These are phyloP conservation scores for Limosa lapponica DNA, from an alignment of 2,797 vertebrate genomes.

Conservation along the genomic window DNA sequence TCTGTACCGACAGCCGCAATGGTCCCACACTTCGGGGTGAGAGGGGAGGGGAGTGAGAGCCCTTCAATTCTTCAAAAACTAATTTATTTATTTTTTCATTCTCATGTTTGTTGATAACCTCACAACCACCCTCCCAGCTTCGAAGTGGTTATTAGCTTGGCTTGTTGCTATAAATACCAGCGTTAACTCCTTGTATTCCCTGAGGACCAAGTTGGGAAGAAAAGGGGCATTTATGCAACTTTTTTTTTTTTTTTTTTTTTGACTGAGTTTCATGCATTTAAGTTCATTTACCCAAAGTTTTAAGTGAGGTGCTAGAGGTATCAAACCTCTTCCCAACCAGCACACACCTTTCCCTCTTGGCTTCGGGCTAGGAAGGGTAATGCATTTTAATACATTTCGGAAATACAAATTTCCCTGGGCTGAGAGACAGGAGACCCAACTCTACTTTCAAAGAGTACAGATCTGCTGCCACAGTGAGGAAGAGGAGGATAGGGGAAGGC, in stretches of 20 bases:
- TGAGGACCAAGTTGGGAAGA: neutral
- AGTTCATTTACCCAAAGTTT: neutral
- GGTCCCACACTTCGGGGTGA: neutral
- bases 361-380: neutral
- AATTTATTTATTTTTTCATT: conserved; percentile 7
- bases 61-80: conserved; percentile 29
- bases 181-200: conserved; percentile 53
- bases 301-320: neutral
- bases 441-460: neutral
- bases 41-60: neutral
- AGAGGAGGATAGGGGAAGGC: neutral
- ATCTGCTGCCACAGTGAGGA: neutral
- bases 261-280: neutral
- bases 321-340: neutral
- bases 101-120: conserved; percentile 42
- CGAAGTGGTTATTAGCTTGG: conserved; percentile 39
- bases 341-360: neutral
- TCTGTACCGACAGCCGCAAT: neutral
- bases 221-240: neutral
- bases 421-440: neutral
- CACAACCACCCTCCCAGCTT: neutral
- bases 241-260: neutral
- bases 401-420: neutral
- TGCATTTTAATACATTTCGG: neutral
- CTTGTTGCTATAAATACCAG: conserved; percentile 47